Percentiles rank a stretch among this genome's conserved stretches.
phyloP scores from a whole-genome alignment of 2,113 vertebrate species.

The Notothenia coriiceps region DNA sequence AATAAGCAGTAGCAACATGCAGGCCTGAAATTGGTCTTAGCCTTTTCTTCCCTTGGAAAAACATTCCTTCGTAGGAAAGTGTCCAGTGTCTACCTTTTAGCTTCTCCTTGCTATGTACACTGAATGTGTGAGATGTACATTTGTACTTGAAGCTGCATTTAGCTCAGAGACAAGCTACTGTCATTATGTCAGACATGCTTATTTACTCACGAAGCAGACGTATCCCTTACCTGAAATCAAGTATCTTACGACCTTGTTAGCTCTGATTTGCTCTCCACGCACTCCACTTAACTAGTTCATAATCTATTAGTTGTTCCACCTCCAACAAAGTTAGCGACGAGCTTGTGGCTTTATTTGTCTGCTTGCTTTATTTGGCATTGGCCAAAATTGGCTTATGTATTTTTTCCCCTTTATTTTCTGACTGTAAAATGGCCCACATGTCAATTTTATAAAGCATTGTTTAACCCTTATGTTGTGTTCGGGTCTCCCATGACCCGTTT shows the following conservation, averaged over 20 bases:
- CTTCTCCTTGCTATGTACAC: background rate
- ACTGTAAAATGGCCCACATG: background rate
- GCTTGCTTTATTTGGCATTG: background rate
- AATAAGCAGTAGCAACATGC: constrained; percentile 65
- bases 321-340: background rate
- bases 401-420: too few relatives aligned
- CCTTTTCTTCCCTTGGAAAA: constrained; percentile 59
- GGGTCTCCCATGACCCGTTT: too few relatives aligned
- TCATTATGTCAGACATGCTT: background rate
- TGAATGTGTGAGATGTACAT: background rate
- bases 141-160: background rate
- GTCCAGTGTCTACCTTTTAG: constrained; percentile 29
- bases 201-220: background rate
- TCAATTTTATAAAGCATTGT: too few relatives aligned
- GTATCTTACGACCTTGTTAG: background rate
- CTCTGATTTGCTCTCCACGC: background rate
- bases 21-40: constrained; percentile 53
- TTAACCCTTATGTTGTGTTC: too few relatives aligned
- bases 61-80: constrained; percentile 31
- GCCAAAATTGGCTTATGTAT: background rate
- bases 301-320: background rate
- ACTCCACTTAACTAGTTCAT: background rate
- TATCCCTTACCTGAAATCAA: background rate
- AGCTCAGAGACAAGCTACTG: background rate
- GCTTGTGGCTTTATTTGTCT: background rate